Evolutionary conservation across 1,140 invertebrate genomes (phyloP).

Genomic region (Psilanteris sp.): DNA sequence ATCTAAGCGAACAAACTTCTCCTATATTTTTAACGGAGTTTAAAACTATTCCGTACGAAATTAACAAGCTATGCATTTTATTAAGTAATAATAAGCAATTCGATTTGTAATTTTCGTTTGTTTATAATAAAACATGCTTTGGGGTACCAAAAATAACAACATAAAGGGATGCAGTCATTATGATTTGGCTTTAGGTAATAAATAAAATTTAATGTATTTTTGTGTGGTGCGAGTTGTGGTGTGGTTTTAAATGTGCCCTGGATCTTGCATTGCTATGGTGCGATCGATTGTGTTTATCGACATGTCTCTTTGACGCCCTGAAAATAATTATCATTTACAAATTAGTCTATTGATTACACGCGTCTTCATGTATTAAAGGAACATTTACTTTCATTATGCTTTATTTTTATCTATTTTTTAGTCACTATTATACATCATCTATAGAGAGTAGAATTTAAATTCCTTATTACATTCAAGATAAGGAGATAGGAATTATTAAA

Average conservation of each 20-base stretch:
- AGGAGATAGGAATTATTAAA: too few relatives aligned
- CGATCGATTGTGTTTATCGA: slow-evolving; percentile 71
- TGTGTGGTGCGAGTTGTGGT: slow-evolving; percentile 73
- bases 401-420: too few relatives aligned
- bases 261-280: slow-evolving; percentile 73
- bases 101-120: background rate
- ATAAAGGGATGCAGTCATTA: slow-evolving; percentile 12
- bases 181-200: slow-evolving; percentile 36
- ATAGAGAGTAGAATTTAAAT: too few relatives aligned
- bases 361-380: background rate
- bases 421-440: too few relatives aligned
- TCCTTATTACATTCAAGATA: too few relatives aligned
- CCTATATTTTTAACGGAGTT: background rate
- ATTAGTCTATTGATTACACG: slow-evolving; percentile 25
- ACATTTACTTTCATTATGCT: too few relatives aligned
- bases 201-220: slow-evolving; percentile 70
- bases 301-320: slow-evolving; percentile 72
- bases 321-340: slow-evolving; percentile 69
- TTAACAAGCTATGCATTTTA: slow-evolving; percentile 15
- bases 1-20: slow-evolving; percentile 2
- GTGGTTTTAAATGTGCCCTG: slow-evolving; percentile 70
- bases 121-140: slow-evolving; percentile 37
- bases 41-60: slow-evolving; percentile 7
- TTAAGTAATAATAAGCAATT: slow-evolving; percentile 15
- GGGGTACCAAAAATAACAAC: slow-evolving; percentile 2